These are phyloP conservation scores for Pseudomyrmex sp. DNA, from an alignment of 1,140 invertebrate genomes.

Conservation along the genomic window DNA sequence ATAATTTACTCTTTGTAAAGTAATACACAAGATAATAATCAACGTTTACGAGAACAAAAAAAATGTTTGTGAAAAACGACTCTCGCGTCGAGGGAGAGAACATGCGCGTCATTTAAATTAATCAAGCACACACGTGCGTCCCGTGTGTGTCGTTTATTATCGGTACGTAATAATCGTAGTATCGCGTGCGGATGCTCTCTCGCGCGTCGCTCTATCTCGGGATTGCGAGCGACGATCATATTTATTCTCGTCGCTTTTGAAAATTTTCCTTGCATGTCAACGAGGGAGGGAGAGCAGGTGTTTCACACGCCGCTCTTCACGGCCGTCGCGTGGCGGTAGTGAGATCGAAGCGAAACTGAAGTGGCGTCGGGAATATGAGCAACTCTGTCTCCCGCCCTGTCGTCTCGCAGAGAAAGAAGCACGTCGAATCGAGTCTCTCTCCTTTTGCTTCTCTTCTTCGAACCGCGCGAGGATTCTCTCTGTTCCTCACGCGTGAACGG, in stretches of 20 bases:
- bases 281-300: constrained; percentile 76
- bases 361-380: constrained; percentile 70
- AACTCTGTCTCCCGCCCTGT: constrained; percentile 43
- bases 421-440: constrained; percentile 50
- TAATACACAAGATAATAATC: not conserved
- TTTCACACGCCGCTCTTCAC: constrained; percentile 71
- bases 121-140: too few relatives aligned
- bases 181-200: not conserved
- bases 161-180: not conserved
- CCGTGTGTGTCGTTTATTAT: not conserved
- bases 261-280: constrained; percentile 79
- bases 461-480: constrained; percentile 25
- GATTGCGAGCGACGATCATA: not conserved
- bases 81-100: not conserved
- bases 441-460: constrained; percentile 22
- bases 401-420: constrained; percentile 40
- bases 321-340: constrained; percentile 78
- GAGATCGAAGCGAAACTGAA: constrained; percentile 73
- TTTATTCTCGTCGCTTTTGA: constrained; percentile 52
- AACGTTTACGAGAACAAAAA: not conserved
- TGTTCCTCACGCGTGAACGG: not conserved
- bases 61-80: not conserved
- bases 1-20: not conserved
- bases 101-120: not conserved
- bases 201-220: not conserved